Evolutionary conservation across 2,888 invertebrate genomes (phyloP), one percentile per base, ranked within the genome.

Genomic region (Dusona sp.): DNA sequence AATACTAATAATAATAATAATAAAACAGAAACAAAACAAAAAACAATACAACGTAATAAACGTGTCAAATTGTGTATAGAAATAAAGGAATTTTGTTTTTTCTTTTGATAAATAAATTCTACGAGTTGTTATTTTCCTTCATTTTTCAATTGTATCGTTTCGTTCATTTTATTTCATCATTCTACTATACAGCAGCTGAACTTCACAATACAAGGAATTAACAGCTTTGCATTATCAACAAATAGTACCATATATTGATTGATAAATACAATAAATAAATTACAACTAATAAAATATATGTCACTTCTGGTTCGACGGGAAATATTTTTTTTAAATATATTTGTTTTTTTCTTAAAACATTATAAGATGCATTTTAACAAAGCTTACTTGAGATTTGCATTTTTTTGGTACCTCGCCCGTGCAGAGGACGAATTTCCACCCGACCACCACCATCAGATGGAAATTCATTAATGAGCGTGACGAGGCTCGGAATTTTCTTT

Each of bases 271-370:
- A 90, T 88, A 89, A 91, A 91, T 90, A 89, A 92, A 91, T 90
- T 90, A 88, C 88, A 89, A 87, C 85, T 89, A 90, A 89, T 90
- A 92, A 88, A 89, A 90, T 91, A 92, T 88, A 92, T 90, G 94
- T 94, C 94, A 94, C 94, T 94, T 94, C 94, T 94, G 94, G 93
- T 92, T 85, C 77, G 78, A 92, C 93, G 93, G 93, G 92, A 93
- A 92, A 91, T 87, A 88, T 84, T 88, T 89, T 83, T 80, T 85
- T 84, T 25, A 2, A 13, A 25, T 25, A 9, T 84, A 67, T 83
- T 87, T 86, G 82, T 67, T 64, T 81, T 83, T 81, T 29, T 73
- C 61, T 83, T 25, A 72, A 68, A 80, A 79, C 70, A 73, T 48
- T 38, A 72, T 25, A 83, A 86, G 51, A 83, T 29, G 81, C 77